These are phyloP conservation scores for Megalops cyprinoides DNA, from an alignment of 2,797 vertebrate genomes.

Conservation along the genomic window DNA sequence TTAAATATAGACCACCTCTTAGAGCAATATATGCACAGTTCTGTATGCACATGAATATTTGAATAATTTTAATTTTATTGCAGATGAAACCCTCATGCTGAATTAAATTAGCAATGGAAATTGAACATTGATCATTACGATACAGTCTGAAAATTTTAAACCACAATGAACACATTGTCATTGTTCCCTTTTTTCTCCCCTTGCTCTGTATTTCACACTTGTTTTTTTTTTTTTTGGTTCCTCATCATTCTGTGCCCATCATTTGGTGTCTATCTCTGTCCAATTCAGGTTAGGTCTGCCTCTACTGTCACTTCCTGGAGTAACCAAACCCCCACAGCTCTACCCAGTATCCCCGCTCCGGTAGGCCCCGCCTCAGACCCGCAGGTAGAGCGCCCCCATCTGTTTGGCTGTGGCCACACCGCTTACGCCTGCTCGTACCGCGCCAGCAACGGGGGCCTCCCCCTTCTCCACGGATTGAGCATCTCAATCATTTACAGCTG, in stretches of 20 bases:
- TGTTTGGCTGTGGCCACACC: slow-evolving; percentile 5
- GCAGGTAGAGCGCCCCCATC: slow-evolving; percentile 81
- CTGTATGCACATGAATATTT: background rate
- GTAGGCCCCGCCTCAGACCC: slow-evolving; percentile 86
- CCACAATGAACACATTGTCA: background rate
- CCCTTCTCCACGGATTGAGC: background rate
- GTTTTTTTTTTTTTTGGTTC: slow-evolving; percentile 44
- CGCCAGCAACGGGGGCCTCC: background rate
- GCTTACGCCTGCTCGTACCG: slow-evolving; percentile 4
- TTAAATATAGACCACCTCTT: background rate
- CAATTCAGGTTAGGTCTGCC: slow-evolving; percentile 96
- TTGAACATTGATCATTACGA: background rate
- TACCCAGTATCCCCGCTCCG: slow-evolving; percentile 88
- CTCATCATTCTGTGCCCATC: slow-evolving; percentile 58
- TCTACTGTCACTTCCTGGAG: slow-evolving; percentile 99
- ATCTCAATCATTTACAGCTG: background rate
- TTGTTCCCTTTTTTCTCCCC: background rate
- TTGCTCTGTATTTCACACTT: slow-evolving; percentile 2
- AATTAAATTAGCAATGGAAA: background rate
- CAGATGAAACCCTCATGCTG: background rate
- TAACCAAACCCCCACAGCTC: slow-evolving; percentile 98
- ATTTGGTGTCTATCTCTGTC: slow-evolving; percentile 84
- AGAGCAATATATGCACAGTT: background rate
- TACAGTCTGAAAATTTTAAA: background rate
- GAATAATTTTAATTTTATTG: background rate